phyloP scores from a whole-genome alignment of 2,797 vertebrate species.

The Hippopotamyrus pictus region DNA sequence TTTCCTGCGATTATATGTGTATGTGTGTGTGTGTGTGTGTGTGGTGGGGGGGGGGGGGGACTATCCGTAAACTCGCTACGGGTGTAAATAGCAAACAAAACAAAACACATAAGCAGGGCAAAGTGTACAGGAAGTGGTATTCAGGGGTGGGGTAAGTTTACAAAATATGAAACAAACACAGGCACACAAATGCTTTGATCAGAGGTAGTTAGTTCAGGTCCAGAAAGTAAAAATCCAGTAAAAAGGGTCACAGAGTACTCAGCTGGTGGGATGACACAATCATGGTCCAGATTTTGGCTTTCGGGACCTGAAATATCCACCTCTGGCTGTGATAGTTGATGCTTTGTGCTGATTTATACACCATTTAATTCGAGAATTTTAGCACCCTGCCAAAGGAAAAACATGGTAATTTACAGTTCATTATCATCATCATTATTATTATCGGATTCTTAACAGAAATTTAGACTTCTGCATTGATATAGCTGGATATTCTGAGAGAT shows the following conservation, averaged over 20 bases:
- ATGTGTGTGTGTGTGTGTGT: no score
- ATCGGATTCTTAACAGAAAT: neutral
- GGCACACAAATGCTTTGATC: neutral
- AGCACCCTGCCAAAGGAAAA: neutral
- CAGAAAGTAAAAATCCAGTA: neutral
- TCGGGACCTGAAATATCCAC: neutral
- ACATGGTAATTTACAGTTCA: neutral
- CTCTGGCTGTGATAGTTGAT: neutral
- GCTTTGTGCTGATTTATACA: neutral
- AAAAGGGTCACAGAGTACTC: neutral
- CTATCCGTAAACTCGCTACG: constrained; percentile 32
- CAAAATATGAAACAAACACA: neutral
- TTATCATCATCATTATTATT: neutral
- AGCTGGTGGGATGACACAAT: neutral
- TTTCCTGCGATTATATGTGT: constrained; percentile 39
- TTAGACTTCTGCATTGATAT: neutral
- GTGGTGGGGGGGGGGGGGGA: constrained; percentile 13
- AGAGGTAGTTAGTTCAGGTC: neutral
- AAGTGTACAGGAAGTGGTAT: neutral
- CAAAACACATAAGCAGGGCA: neutral
- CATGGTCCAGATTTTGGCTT: neutral
- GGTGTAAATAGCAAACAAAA: neutral
- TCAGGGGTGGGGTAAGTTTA: neutral
- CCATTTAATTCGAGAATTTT: neutral
- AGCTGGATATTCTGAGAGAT: neutral